Evolutionary conservation across 2,113 vertebrate species (phyloP).

Genomic region (Labrus mixtus): DNA sequence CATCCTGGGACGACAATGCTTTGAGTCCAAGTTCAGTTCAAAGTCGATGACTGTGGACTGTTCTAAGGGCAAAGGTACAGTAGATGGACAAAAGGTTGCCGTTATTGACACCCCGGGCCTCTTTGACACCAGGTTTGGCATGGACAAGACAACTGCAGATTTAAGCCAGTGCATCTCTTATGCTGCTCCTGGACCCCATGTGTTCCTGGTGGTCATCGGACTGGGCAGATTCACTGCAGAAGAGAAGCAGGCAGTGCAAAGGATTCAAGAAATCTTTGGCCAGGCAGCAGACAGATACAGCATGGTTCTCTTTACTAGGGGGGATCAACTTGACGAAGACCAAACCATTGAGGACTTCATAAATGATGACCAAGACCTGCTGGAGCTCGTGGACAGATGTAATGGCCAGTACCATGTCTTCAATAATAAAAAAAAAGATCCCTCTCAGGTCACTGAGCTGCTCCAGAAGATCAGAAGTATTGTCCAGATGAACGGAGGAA

Average conservation of each 20-base stretch:
- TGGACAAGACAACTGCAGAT: not conserved
- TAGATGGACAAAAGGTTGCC: not conserved
- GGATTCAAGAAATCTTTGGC: conserved; percentile 21
- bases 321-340: no score
- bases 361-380: not conserved
- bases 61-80: not conserved
- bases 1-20: not conserved
- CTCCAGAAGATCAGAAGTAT: conserved; percentile 3
- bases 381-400: conserved; percentile 7
- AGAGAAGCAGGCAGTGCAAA: conserved; percentile 9
- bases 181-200: conserved; percentile 28
- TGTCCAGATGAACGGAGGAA: not conserved
- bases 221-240: conserved; percentile 16
- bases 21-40: not conserved
- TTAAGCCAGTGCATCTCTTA: not conserved
- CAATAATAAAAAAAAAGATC: not conserved
- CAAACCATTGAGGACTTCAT: not conserved
- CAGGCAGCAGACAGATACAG: conserved; percentile 19
- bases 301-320: conserved; percentile 27
- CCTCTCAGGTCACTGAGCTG: conserved; percentile 11
- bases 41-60: not conserved
- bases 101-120: conserved; percentile 27
- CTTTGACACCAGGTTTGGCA: conserved; percentile 9
- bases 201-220: conserved; percentile 28
- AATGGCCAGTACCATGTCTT: conserved; percentile 22